These are phyloP conservation scores for Cheilosia soror DNA, from an alignment of 2,888 invertebrate species.

Conservation along the genomic window DNA sequence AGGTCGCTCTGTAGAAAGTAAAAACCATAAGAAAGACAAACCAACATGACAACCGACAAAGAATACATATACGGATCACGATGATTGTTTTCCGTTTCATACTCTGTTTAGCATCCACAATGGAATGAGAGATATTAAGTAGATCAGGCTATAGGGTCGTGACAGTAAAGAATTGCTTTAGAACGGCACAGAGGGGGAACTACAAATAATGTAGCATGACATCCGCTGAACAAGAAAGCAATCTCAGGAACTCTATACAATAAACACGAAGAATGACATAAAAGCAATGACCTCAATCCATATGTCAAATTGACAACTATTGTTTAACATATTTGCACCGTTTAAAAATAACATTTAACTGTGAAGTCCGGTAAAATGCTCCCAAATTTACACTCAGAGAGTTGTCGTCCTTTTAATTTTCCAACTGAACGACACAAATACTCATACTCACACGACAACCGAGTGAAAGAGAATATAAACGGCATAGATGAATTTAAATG, in stretches of 20 bases:
- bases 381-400: constrained; percentile 53
- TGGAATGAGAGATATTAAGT: constrained; percentile 28
- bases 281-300: background rate
- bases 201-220: constrained; percentile 10
- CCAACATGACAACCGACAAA: constrained; percentile 9
- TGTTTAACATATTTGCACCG: background rate
- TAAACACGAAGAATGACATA: too few relatives aligned
- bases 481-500: constrained; percentile 69
- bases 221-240: background rate
- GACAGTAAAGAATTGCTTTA: constrained; percentile 11
- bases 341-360: background rate
- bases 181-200: background rate
- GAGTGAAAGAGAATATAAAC: background rate
- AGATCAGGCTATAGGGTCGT: constrained; percentile 55
- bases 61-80: constrained; percentile 35
- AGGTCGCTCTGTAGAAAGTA: constrained; percentile 35
- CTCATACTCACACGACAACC: background rate
- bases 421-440: background rate
- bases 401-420: constrained; percentile 14
- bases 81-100: constrained; percentile 53
- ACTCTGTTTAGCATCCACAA: constrained; percentile 31
- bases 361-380: background rate
- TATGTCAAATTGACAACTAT: background rate
- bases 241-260: background rate
- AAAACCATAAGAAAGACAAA: constrained; percentile 17